Conservation (phyloP, 2,797 vertebrate species). For the Megaceryle alcyon region DNA sequence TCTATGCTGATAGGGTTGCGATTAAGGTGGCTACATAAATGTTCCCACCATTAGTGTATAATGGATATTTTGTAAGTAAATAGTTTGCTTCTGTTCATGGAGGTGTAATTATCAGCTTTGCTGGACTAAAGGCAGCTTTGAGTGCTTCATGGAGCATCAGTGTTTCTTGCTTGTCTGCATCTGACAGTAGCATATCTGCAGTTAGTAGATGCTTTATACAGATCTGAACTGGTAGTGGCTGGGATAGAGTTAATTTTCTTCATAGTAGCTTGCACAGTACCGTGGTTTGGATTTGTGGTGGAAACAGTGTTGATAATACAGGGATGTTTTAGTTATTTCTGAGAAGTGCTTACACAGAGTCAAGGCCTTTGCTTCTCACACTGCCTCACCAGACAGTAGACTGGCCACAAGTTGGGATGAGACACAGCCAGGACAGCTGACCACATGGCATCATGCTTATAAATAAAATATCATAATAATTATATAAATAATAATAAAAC, state of each 20-base stretch:
- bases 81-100: neutral
- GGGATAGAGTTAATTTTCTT: neutral
- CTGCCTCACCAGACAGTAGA: neutral
- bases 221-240: neutral
- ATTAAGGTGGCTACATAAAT: slow-evolving; percentile 3
- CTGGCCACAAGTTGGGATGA: fast-evolving
- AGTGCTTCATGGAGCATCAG: neutral
- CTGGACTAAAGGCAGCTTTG: neutral
- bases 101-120: neutral
- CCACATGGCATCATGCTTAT: neutral
- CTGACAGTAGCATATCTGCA: neutral
- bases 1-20: neutral
- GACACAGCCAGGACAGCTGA: neutral
- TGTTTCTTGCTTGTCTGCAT: neutral
- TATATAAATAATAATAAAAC: neutral
- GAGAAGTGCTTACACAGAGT: fast-evolving
- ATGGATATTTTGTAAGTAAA: neutral
- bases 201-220: neutral
- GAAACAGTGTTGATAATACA: neutral
- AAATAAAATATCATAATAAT: no score
- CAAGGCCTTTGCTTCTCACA: neutral
- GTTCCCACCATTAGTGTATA: neutral
- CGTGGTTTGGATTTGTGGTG: neutral
- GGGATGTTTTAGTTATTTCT: neutral
- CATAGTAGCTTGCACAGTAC: fast-evolving